These are phyloP conservation scores for Brachyopa scutellaris DNA, from an alignment of 2,888 invertebrate species.

Conservation along the genomic window DNA sequence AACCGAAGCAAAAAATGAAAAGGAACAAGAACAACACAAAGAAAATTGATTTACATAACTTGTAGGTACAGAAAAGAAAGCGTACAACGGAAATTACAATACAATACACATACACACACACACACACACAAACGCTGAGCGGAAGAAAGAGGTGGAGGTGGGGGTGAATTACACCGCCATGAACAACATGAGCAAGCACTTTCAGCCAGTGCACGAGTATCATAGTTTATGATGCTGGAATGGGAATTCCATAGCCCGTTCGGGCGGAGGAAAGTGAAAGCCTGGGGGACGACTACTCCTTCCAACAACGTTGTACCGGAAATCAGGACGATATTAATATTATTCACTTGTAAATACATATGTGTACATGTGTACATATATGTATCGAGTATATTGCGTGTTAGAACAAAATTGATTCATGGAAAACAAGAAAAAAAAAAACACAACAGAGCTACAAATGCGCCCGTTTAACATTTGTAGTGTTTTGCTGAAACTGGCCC, in stretches of 20 bases:
- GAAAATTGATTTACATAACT: constrained; percentile 22
- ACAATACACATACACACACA: too few species aligned
- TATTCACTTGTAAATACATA: constrained; percentile 8
- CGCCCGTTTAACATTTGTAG: too few species aligned
- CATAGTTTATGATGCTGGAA: not conserved
- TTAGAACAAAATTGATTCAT: not conserved
- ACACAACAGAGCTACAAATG: too few species aligned
- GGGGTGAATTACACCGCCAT: not conserved
- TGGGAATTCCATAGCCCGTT: not conserved
- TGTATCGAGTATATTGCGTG: too few species aligned
- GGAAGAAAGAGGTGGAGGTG: not conserved
- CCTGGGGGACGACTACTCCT: too few species aligned
- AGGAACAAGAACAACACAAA: not conserved
- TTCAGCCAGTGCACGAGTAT: constrained; percentile 1
- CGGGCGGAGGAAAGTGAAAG: not conserved
- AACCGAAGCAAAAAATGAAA: not conserved
- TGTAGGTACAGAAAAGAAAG: too few species aligned
- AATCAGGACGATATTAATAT: constrained; percentile 13
- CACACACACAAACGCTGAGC: not conserved
- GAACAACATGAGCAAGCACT: not conserved
- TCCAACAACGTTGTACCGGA: not conserved
- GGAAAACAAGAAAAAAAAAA: too few species aligned
- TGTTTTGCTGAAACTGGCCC: too few species aligned
- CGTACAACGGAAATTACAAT: constrained; percentile 12
- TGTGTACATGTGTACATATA: too few species aligned